These are phyloP conservation scores for Dolomedes plantarius DNA, from an alignment of 2,888 invertebrate species.

Conservation along the genomic window DNA sequence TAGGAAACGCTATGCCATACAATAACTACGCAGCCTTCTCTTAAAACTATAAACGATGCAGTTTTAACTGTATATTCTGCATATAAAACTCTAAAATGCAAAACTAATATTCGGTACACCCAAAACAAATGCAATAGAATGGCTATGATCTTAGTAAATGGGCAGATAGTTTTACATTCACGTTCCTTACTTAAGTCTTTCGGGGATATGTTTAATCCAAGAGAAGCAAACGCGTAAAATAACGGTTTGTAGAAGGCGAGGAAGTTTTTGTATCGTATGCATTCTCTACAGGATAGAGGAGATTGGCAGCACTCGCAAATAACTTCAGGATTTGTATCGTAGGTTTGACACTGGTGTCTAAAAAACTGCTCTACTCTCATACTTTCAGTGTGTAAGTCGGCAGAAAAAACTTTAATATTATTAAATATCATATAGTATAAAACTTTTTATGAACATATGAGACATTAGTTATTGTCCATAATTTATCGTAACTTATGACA, in stretches of 20 bases:
- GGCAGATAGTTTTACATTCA: neutral
- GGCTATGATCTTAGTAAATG: neutral
- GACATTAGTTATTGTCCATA: too few relatives aligned
- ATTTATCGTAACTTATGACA: too few relatives aligned
- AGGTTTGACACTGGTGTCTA: too few relatives aligned
- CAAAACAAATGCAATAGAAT: conserved; percentile 28
- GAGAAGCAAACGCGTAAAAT: neutral
- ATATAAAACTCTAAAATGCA: neutral
- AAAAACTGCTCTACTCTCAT: too few relatives aligned
- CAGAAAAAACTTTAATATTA: too few relatives aligned
- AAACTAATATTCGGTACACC: conserved; percentile 9
- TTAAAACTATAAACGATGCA: neutral
- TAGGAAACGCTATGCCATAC: conserved; percentile 19
- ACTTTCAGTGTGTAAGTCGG: too few relatives aligned
- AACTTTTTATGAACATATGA: too few relatives aligned
- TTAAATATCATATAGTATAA: too few relatives aligned
- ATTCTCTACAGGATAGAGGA: neutral
- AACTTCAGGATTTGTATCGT: too few relatives aligned
- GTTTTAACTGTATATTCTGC: conserved; percentile 5
- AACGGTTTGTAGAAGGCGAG: neutral
- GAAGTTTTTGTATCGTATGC: neutral
- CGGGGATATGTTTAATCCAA: neutral
- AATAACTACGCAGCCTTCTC: conserved; percentile 17
- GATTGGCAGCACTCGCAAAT: neutral
- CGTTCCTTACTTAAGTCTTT: neutral